These are phyloP conservation scores for Amphibalanus amphitrite DNA, from an alignment of 1,140 invertebrate genomes.

Conservation along the genomic window DNA sequence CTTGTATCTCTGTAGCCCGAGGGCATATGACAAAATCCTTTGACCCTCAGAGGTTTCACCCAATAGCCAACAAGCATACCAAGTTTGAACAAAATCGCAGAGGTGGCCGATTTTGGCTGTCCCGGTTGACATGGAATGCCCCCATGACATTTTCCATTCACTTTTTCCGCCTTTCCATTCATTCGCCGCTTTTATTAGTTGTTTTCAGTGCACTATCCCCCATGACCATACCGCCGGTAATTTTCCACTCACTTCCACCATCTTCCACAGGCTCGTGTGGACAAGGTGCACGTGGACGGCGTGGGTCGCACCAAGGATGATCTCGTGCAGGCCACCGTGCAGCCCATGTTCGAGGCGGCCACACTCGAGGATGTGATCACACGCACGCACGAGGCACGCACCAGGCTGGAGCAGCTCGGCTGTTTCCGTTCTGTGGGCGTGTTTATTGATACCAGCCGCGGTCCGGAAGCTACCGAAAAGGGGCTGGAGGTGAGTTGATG, in stretches of 20 bases:
- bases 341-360: constrained; percentile 49
- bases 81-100: too few species aligned
- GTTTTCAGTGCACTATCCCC: too few species aligned
- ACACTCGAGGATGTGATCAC: constrained; percentile 34
- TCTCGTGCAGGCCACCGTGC: constrained; percentile 48
- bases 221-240: too few species aligned
- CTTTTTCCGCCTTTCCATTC: too few species aligned
- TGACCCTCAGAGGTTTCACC: too few species aligned
- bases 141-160: too few species aligned
- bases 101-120: too few species aligned
- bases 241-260: neutral
- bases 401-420: constrained; percentile 52
- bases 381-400: constrained; percentile 36
- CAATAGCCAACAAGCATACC: too few species aligned
- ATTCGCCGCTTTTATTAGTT: too few species aligned
- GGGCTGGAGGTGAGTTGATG: constrained; percentile 48
- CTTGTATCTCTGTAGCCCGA: too few species aligned
- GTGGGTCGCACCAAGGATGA: constrained; percentile 65
- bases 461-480: constrained; percentile 44
- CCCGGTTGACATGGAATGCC: too few species aligned
- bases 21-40: too few species aligned
- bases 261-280: constrained; percentile 45
- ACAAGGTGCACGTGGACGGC: constrained; percentile 59
- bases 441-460: constrained; percentile 62
- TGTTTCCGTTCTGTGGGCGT: constrained; percentile 66